A percentile compares a stretch with the other conserved stretches of the same genome.
These are phyloP conservation scores for Larimichthys polyactis DNA, from an alignment of 2,113 vertebrate species.

Conservation along the genomic window DNA sequence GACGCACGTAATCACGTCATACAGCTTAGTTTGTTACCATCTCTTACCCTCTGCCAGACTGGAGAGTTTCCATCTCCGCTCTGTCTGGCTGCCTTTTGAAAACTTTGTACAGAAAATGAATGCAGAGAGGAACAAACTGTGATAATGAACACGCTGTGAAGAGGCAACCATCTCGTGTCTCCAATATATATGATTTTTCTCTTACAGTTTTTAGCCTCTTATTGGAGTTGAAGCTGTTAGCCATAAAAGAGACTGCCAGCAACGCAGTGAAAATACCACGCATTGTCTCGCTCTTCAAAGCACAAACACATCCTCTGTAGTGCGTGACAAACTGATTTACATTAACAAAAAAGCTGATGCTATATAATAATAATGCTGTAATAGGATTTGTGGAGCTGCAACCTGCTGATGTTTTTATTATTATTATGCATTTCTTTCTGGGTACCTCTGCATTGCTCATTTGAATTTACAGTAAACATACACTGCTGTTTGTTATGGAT, in stretches of 20 bases:
- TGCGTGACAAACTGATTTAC: constrained; percentile 42
- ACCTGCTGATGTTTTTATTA: constrained; percentile 12
- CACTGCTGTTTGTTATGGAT: constrained; percentile 4
- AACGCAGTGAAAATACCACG: constrained; percentile 16
- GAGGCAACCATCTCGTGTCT: constrained; percentile 18
- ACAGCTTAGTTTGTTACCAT: constrained; percentile 56
- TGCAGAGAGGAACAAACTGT: constrained; percentile 47
- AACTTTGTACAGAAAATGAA: constrained; percentile 49
- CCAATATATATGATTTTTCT: constrained; percentile 28
- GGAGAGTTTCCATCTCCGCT: constrained; percentile 57
- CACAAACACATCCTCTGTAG: constrained; percentile 31
- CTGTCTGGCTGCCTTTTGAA: constrained; percentile 23
- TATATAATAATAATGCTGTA: constrained; percentile 1
- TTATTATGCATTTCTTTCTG: constrained; percentile 3
- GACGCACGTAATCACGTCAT: constrained; percentile 62
- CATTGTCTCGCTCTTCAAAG: constrained; percentile 53
- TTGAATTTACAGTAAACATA: constrained; percentile 27
- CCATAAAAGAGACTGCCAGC: constrained; percentile 32
- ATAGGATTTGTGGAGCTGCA: constrained; percentile 17
- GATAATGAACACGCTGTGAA: constrained; percentile 44
- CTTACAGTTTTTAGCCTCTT: constrained; percentile 22
- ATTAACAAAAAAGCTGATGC: constrained; percentile 33
- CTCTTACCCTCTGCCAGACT: constrained; percentile 45
- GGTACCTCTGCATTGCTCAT: constrained; percentile 34
- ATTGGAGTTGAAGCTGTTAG: constrained; percentile 20